Conservation (phyloP, 2,797 vertebrate species). For the Danio tinwini region DNA sequence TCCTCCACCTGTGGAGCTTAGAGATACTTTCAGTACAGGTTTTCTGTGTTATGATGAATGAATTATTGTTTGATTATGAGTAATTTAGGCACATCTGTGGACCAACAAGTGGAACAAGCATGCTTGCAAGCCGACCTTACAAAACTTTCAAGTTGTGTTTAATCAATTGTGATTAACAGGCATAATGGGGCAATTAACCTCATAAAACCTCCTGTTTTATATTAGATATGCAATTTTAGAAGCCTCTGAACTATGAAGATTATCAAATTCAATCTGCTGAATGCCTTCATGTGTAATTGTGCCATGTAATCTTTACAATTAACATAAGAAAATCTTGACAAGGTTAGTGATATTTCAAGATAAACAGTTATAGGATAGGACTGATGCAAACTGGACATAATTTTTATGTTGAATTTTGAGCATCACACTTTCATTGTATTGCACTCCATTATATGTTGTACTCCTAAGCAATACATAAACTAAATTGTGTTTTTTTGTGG, state of each 20-base stretch:
- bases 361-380: background rate
- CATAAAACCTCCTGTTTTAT: background rate
- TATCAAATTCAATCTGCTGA: too few relatives aligned
- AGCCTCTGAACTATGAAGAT: background rate
- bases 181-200: background rate
- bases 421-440: background rate
- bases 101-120: background rate
- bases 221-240: background rate
- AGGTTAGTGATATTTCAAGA: background rate
- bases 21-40: background rate
- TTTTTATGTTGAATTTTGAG: background rate
- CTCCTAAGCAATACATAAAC: background rate
- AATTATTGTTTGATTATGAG: slow-evolving; percentile 17
- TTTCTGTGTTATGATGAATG: background rate
- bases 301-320: background rate
- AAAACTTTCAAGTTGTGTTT: background rate
- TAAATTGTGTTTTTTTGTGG: background rate
- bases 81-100: slow-evolving; percentile 18
- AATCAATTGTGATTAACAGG: background rate
- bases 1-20: background rate
- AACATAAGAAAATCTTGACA: background rate
- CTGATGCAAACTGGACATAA: background rate
- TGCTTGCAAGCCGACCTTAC: background rate
- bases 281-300: background rate
- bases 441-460: background rate